Conservation (phyloP, 30 jellyfish, hydroid and myxozoan genomes). For the Chrysaora quinquecirrha region DNA sequence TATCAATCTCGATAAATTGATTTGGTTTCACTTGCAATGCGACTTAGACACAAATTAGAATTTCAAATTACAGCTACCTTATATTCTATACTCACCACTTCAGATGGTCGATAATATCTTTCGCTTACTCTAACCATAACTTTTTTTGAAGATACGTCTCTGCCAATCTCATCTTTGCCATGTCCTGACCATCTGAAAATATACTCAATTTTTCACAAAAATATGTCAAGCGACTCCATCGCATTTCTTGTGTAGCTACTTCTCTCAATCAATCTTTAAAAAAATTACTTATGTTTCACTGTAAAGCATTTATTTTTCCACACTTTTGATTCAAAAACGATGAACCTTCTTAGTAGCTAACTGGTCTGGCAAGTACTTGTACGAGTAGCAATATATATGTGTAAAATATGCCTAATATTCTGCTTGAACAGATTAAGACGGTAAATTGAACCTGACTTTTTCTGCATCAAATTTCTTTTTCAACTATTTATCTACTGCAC, state of each 20-base stretch:
- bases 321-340: not conserved
- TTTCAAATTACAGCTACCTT: no score
- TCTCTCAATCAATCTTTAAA: not conserved
- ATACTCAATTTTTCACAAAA: not conserved
- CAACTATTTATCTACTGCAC: no score
- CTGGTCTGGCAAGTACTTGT: no score
- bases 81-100: slow-evolving; percentile 98
- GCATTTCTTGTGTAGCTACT: not conserved
- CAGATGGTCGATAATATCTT: slow-evolving; percentile 96
- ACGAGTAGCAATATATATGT: no score
- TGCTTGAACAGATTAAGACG: no score
- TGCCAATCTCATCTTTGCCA: slow-evolving; percentile 86
- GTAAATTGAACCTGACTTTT: no score
- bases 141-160: slow-evolving; percentile 50
- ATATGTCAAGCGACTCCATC: not conserved
- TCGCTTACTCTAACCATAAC: slow-evolving; percentile 86
- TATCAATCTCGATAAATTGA: no score
- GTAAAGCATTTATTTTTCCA: not conserved
- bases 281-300: not conserved
- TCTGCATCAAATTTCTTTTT: no score
- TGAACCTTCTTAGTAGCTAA: no score
- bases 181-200: slow-evolving; percentile 87
- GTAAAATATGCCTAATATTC: no score
- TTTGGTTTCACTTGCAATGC: no score
- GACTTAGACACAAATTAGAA: no score